Percentiles rank a stretch among this genome's conserved stretches.
Evolutionary conservation across 2,797 vertebrate genomes (phyloP).

Genomic region (Rhinatrema bivittatum): DNA sequence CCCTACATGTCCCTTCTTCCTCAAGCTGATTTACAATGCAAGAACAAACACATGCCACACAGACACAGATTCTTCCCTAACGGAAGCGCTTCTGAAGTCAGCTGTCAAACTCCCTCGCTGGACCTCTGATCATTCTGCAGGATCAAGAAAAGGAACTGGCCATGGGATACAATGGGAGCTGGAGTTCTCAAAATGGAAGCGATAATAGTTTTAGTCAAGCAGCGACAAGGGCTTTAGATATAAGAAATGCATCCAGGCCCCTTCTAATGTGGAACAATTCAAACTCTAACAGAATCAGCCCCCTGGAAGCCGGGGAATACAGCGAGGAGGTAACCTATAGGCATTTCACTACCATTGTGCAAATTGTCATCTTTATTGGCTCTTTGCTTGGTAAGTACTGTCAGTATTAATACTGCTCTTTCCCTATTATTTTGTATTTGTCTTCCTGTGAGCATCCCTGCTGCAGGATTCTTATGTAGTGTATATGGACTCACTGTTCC

Average conservation of each 20-base stretch:
- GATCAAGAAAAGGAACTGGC: conserved; percentile 3
- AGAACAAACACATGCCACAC: no score
- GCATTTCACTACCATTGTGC: conserved; percentile 79
- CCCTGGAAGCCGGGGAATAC: conserved; percentile 20
- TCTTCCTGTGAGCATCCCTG: background rate
- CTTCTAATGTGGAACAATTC: conserved; percentile 50
- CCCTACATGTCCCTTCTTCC: no score
- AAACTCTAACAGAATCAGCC: conserved; percentile 35
- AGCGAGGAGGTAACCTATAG: conserved; percentile 73
- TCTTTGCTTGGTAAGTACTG: conserved; percentile 77
- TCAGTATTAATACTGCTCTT: background rate
- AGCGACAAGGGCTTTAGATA: conserved; percentile 43
- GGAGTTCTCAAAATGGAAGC: conserved; percentile 55
- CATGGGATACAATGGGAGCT: conserved; percentile 56
- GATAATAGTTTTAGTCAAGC: conserved; percentile 43
- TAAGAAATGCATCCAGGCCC: conserved; percentile 58
- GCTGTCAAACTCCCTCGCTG: no score
- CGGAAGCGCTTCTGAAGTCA: no score
- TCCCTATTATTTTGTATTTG: no score
- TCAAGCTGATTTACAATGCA: no score
- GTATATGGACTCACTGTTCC: no score
- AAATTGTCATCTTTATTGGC: conserved; percentile 83
- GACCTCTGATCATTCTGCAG: background rate
- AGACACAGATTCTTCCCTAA: no score
- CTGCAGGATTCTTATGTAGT: no score